Evolutionary conservation across 2,888 invertebrate genomes (phyloP).

Genomic region (Mechanitis messenoides): DNA sequence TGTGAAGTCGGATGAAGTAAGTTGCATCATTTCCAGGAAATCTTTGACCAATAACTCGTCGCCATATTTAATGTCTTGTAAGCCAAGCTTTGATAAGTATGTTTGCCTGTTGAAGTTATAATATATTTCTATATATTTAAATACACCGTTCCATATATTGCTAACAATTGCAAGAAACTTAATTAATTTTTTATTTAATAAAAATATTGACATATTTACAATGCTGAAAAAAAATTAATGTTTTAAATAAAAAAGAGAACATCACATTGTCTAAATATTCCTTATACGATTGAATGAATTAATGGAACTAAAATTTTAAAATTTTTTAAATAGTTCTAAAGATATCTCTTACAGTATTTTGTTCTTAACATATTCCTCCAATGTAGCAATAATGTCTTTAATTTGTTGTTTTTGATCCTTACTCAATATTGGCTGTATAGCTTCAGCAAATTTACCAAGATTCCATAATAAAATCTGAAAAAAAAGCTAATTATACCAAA

Average conservation of each 20-base stretch:
- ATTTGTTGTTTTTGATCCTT: conserved; percentile 50
- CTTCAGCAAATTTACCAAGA: conserved; percentile 74
- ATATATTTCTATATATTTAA: not conserved
- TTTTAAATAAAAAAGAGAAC: too few relatives aligned
- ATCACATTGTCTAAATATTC: too few relatives aligned
- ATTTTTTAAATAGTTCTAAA: too few relatives aligned
- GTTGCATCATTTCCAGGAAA: conserved; percentile 52
- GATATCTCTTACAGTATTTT: conserved; percentile 50
- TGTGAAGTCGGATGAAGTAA: conserved; percentile 57
- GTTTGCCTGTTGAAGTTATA: conserved; percentile 13
- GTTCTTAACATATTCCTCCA: conserved; percentile 48
- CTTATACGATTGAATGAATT: too few relatives aligned
- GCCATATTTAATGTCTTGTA: conserved; percentile 37
- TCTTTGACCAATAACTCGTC: conserved; percentile 48
- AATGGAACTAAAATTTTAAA: too few relatives aligned
- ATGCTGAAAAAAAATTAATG: too few relatives aligned
- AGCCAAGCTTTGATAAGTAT: conserved; percentile 25
- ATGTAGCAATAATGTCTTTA: conserved; percentile 38
- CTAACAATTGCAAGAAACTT: too few relatives aligned
- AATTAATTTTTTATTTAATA: too few relatives aligned
- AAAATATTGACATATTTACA: too few relatives aligned
- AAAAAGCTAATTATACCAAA: not conserved
- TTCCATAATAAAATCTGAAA: conserved; percentile 75
- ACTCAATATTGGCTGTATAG: conserved; percentile 53
- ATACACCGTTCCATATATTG: not conserved